Evolutionary conservation across 2,797 vertebrate genomes (phyloP).

Genomic region (Poliocrania exsul): DNA sequence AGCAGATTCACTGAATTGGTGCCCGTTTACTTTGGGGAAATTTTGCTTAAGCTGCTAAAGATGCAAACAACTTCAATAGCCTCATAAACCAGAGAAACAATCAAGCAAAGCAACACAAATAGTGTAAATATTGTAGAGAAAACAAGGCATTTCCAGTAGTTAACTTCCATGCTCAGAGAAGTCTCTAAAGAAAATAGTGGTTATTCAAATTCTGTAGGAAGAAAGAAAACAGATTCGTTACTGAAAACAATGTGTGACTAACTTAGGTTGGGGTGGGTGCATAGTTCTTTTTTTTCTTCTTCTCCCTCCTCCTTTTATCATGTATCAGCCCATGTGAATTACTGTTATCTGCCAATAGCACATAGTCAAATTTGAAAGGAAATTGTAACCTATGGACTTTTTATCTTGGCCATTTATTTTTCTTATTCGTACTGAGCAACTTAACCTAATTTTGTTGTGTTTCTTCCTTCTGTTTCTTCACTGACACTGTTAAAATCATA

Average conservation of each 20-base stretch:
- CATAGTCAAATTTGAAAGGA: neutral
- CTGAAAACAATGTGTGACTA: neutral
- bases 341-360: neutral
- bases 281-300: neutral
- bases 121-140: neutral
- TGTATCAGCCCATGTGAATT: neutral
- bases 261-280: neutral
- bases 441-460: neutral
- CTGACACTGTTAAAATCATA: neutral
- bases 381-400: neutral
- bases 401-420: neutral
- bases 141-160: neutral
- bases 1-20: neutral
- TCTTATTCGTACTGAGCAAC: neutral
- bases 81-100: neutral
- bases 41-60: neutral
- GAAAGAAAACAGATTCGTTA: neutral
- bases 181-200: neutral
- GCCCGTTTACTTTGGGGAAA: neutral
- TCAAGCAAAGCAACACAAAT: neutral
- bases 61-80: neutral
- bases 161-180: neutral
- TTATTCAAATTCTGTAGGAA: neutral
- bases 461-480: neutral
- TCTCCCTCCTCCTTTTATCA: neutral